Evolutionary conservation across 2,113 vertebrate genomes (phyloP).

Genomic region (Morone saxatilis): DNA sequence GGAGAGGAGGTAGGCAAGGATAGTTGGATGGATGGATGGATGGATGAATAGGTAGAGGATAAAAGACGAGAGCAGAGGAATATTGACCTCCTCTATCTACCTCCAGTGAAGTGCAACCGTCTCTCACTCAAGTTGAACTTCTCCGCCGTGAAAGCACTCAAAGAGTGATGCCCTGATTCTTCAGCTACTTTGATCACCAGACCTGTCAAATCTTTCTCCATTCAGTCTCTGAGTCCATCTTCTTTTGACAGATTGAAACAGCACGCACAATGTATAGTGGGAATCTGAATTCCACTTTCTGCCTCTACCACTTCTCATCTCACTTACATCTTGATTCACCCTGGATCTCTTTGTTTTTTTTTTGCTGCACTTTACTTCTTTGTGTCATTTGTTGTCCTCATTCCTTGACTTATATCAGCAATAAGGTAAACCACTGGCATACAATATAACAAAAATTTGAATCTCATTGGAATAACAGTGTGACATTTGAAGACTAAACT

Average conservation of each 20-base stretch:
- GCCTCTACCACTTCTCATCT: conserved; percentile 15
- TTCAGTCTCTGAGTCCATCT: conserved; percentile 32
- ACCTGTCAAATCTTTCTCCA: conserved; percentile 46
- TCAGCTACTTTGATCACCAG: conserved; percentile 35
- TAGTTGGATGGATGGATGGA: conserved; percentile 21
- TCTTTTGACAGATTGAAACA: conserved; percentile 37
- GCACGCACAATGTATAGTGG: neutral
- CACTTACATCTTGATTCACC: neutral
- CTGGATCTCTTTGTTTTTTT: neutral
- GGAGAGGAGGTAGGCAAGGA: neutral
- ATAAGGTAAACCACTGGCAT: too few relatives aligned
- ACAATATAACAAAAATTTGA: too few relatives aligned
- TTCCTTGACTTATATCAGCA: neutral
- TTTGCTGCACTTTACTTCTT: neutral
- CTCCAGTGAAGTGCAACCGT: conserved; percentile 15
- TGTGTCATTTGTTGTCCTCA: neutral
- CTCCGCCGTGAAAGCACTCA: conserved; percentile 22
- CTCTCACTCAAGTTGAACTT: conserved; percentile 25
- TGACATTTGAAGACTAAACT: too few relatives aligned
- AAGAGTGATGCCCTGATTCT: conserved; percentile 26
- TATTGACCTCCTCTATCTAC: conserved; percentile 39
- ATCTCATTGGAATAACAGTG: too few relatives aligned
- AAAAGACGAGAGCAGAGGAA: conserved; percentile 9
- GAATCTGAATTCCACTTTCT: conserved; percentile 25
- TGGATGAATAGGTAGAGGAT: conserved; percentile 31